These are phyloP conservation scores for Fulmarus glacialis DNA, from an alignment of 2,113 vertebrate species.

Conservation along the genomic window DNA sequence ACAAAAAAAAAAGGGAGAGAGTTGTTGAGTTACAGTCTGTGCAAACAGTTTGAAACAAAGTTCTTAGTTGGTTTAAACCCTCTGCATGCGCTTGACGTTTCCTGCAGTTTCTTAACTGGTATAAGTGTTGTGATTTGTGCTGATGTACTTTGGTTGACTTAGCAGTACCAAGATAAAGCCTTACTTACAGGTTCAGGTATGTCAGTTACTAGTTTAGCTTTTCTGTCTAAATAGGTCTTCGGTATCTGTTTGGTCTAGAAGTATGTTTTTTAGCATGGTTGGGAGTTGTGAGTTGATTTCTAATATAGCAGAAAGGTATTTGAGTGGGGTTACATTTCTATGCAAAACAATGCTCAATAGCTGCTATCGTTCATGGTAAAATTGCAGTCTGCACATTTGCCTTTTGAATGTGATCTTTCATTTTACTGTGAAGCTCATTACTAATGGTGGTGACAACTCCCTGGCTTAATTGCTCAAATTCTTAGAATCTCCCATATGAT, in stretches of 20 bases:
- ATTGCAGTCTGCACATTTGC: not conserved
- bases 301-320: not conserved
- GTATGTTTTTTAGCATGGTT: not conserved
- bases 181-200: not conserved
- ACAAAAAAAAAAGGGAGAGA: not conserved
- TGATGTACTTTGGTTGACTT: not conserved
- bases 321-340: not conserved
- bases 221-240: not conserved
- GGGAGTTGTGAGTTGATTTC: not conserved
- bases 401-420: not conserved
- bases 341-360: not conserved
- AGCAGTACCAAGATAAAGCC: not conserved
- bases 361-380: not conserved
- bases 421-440: not conserved
- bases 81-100: not conserved
- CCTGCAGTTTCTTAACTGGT: not conserved
- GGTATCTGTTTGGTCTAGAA: not conserved
- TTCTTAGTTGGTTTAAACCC: not conserved
- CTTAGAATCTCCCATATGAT: not conserved
- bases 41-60: not conserved
- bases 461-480: not conserved
- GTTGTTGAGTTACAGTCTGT: not conserved
- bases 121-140: not conserved
- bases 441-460: not conserved
- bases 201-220: not conserved